Evolutionary conservation across 2,113 vertebrate genomes (phyloP).

Genomic region (Hemibagrus wyckioides): DNA sequence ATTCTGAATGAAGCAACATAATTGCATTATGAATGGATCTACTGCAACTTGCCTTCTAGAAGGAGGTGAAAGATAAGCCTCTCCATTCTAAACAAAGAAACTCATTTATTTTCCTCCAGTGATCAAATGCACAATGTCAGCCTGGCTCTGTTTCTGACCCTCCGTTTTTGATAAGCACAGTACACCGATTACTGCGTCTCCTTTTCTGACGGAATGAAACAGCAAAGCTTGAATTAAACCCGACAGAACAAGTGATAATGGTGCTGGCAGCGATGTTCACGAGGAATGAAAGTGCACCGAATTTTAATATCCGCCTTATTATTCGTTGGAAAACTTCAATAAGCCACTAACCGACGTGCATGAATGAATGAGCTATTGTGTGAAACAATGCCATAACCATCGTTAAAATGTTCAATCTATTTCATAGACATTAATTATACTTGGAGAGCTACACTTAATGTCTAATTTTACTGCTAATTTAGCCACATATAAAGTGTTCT

Average conservation of each 20-base stretch:
- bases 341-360: neutral
- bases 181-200: neutral
- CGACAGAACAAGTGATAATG: conserved; percentile 9
- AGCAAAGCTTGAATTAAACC: conserved; percentile 21
- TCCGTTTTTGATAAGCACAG: neutral
- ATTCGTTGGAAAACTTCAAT: conserved; percentile 4
- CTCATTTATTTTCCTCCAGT: conserved; percentile 31
- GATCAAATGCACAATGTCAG: conserved; percentile 17
- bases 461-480: neutral
- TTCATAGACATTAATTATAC: neutral
- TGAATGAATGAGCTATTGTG: neutral
- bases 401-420: neutral
- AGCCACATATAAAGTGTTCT: neutral
- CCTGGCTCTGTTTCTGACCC: conserved; percentile 18
- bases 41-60: conserved; percentile 1
- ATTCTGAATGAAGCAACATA: neutral
- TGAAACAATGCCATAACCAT: neutral
- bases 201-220: conserved; percentile 26
- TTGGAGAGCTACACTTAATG: neutral
- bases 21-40: conserved; percentile 23
- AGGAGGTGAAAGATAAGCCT: conserved; percentile 16
- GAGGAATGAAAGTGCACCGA: conserved; percentile 7
- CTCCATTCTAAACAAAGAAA: conserved; percentile 29
- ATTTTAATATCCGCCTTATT: conserved; percentile 37
- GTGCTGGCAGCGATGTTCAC: conserved; percentile 13